Evolutionary conservation across 2,888 invertebrate species (phyloP).

Genomic region (Drosophila meridionalis): DNA sequence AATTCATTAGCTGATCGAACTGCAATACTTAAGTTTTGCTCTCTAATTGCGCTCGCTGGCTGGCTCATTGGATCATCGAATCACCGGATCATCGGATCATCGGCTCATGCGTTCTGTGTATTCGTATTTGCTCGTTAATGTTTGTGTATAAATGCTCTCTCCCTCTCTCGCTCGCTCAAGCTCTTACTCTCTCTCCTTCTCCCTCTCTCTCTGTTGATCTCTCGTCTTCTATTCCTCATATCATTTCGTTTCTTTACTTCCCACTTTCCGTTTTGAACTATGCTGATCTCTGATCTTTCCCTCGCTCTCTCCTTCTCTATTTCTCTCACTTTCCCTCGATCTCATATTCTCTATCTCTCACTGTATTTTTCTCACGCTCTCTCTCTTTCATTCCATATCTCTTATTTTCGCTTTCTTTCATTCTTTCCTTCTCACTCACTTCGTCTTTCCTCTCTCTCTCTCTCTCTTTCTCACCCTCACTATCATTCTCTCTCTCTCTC

Average conservation of each 20-base stretch:
- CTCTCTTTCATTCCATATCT: neutral
- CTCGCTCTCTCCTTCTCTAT: too few relatives aligned
- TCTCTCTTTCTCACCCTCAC: neutral
- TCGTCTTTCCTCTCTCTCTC: too few relatives aligned
- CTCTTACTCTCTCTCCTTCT: neutral
- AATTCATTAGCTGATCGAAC: conserved; percentile 29
- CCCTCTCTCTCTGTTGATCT: neutral
- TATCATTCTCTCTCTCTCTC: too few relatives aligned
- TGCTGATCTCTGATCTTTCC: neutral
- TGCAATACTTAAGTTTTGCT: neutral
- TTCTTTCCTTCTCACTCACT: too few relatives aligned
- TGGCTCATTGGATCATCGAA: conserved; percentile 8
- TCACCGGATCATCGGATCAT: conserved; percentile 11
- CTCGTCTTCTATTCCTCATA: neutral
- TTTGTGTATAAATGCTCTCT: conserved; percentile 10
- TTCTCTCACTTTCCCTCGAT: too few relatives aligned
- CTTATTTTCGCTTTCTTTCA: neutral
- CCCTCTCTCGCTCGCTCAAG: neutral
- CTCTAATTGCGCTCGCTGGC: conserved; percentile 18
- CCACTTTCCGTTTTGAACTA: neutral
- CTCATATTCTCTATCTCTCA: too few relatives aligned
- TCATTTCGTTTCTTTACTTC: neutral
- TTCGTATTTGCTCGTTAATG: conserved; percentile 19
- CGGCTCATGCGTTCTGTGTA: conserved; percentile 19
- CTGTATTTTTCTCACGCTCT: too few relatives aligned